A percentile compares a stretch with the other conserved stretches of the same genome.
Evolutionary conservation across 2,797 vertebrate species (phyloP).

Genomic region (Pempheris klunzingeri): DNA sequence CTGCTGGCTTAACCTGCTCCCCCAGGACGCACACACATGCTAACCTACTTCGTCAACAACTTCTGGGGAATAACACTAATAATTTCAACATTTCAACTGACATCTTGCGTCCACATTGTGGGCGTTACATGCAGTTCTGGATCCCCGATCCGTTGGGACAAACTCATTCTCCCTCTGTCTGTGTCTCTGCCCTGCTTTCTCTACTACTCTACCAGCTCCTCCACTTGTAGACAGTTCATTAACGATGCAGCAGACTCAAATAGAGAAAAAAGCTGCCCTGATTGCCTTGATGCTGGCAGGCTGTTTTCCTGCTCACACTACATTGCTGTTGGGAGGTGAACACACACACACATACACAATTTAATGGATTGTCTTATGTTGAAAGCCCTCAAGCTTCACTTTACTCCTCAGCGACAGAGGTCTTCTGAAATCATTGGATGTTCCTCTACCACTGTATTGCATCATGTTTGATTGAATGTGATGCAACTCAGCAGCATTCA

Average conservation of each 20-base stretch:
- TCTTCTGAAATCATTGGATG: constrained; percentile 21
- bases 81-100: constrained; percentile 44
- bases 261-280: constrained; percentile 23
- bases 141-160: constrained; percentile 26
- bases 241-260: constrained; percentile 32
- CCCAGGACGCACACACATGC: constrained; percentile 30
- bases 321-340: neutral
- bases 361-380: neutral
- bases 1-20: constrained; percentile 26
- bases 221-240: constrained; percentile 43
- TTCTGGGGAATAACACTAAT: constrained; percentile 49
- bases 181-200: constrained; percentile 31
- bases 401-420: neutral
- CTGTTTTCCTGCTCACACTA: constrained; percentile 3
- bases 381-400: constrained; percentile 1
- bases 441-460: constrained; percentile 21
- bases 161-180: neutral
- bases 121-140: constrained; percentile 24
- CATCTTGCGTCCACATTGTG: constrained; percentile 32
- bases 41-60: constrained; percentile 61
- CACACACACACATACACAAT: neutral
- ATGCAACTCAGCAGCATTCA: constrained; percentile 18
- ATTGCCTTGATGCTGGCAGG: constrained; percentile 23
- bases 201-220: neutral
- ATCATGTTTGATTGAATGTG: constrained; percentile 33